phyloP scores from a whole-genome alignment of 2,113 vertebrate genomes.

The Zosterops hypoxanthus region DNA sequence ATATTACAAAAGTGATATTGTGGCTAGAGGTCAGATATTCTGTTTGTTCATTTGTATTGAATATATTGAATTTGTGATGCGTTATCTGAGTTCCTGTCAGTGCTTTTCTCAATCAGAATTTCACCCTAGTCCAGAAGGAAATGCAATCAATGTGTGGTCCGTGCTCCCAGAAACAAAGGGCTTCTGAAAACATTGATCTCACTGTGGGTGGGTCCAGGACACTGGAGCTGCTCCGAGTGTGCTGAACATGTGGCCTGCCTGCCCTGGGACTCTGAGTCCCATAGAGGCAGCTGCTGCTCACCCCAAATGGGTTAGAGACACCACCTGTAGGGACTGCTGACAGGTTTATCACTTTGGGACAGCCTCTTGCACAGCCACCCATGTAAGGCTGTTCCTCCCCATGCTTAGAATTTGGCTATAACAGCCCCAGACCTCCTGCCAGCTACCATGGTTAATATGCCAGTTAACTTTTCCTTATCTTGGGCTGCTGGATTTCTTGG shows the following conservation, averaged over 20 bases:
- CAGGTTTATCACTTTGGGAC: fast-evolving
- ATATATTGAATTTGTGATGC: background rate
- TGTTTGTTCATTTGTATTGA: slow-evolving; percentile 24
- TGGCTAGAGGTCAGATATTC: slow-evolving; percentile 10
- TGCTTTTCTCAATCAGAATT: background rate
- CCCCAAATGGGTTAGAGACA: background rate
- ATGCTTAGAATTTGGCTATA: background rate
- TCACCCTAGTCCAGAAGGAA: background rate
- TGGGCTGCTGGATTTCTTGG: background rate
- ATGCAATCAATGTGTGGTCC: background rate
- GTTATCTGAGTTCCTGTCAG: background rate
- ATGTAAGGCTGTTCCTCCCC: background rate
- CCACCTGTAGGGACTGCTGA: fast-evolving
- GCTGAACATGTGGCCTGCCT: background rate
- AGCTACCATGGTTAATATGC: fast-evolving
- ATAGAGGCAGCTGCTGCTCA: background rate
- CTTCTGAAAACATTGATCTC: background rate
- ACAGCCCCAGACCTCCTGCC: no score
- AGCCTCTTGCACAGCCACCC: background rate
- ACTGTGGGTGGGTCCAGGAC: fast-evolving
- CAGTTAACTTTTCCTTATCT: fast-evolving
- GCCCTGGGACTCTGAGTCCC: background rate
- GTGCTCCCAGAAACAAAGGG: background rate
- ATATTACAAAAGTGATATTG: slow-evolving; percentile 34
- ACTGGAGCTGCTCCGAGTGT: fast-evolving